These are phyloP conservation scores for Microhierax caerulescens DNA, from an alignment of 2,797 vertebrate genomes.

Conservation along the genomic window DNA sequence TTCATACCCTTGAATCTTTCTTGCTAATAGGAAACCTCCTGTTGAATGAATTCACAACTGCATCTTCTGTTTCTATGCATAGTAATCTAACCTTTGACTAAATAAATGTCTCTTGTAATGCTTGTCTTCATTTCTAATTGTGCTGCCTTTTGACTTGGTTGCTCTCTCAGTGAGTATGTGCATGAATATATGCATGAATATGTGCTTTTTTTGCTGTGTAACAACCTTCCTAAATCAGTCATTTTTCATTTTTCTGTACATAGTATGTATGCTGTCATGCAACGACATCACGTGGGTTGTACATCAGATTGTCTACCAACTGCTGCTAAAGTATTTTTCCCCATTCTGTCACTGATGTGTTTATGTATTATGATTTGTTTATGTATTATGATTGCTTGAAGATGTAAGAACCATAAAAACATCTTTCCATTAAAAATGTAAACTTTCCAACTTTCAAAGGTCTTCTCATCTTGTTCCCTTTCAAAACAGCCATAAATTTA, in stretches of 20 bases:
- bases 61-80: neutral
- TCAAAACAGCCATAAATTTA: neutral
- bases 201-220: neutral
- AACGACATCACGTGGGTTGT: neutral
- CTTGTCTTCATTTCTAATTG: constrained; percentile 13
- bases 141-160: neutral
- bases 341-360: neutral
- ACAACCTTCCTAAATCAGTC: neutral
- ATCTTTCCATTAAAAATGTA: rapidly evolving
- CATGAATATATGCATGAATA: neutral
- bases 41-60: neutral
- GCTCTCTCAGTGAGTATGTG: neutral
- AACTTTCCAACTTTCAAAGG: neutral
- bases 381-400: neutral
- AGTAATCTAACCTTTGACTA: constrained; percentile 28
- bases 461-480: neutral
- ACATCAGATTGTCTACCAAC: neutral
- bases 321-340: neutral
- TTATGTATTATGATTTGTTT: neutral
- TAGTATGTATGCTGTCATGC: neutral
- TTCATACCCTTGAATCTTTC: neutral
- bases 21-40: neutral
- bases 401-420: neutral
- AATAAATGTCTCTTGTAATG: constrained; percentile 19
- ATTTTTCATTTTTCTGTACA: neutral